Percentiles rank a stretch among this genome's conserved stretches.
Conservation (phyloP, 1,140 invertebrate species). For the Aphis gossypii region DNA sequence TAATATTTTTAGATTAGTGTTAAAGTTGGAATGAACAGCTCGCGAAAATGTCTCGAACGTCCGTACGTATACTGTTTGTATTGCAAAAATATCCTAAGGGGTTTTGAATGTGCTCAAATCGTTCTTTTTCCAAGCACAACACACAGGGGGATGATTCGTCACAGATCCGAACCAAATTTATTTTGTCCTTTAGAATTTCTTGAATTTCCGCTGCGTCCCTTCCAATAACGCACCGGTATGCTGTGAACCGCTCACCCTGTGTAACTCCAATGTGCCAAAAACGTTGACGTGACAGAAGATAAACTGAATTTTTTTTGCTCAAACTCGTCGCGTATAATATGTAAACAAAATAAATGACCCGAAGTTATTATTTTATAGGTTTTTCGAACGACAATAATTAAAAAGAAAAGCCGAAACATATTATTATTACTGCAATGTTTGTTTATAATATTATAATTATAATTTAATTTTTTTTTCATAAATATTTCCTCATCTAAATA, state of each 20-base stretch:
- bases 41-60: conserved; percentile 52
- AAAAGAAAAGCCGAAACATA: conserved; percentile 32
- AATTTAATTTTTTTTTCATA: background rate
- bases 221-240: background rate
- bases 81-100: conserved; percentile 38
- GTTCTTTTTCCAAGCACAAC: conserved; percentile 32
- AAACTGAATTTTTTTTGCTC: conserved; percentile 50
- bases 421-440: conserved; percentile 12
- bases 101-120: conserved; percentile 45
- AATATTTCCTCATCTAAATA: conserved; percentile 24
- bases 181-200: conserved; percentile 32
- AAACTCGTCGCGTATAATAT: conserved; percentile 28
- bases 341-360: conserved; percentile 15
- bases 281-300: conserved; percentile 10
- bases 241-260: background rate
- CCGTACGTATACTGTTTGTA: conserved; percentile 15
- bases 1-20: conserved; percentile 55
- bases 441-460: background rate
- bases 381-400: conserved; percentile 39
- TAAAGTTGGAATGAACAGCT: conserved; percentile 24
- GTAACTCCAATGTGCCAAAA: conserved; percentile 26
- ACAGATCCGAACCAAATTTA: background rate
- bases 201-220: background rate
- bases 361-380: background rate
- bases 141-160: background rate